Conservation (phyloP, 2,888 invertebrate genomes). For the Zaprionus obscuricornis region DNA sequence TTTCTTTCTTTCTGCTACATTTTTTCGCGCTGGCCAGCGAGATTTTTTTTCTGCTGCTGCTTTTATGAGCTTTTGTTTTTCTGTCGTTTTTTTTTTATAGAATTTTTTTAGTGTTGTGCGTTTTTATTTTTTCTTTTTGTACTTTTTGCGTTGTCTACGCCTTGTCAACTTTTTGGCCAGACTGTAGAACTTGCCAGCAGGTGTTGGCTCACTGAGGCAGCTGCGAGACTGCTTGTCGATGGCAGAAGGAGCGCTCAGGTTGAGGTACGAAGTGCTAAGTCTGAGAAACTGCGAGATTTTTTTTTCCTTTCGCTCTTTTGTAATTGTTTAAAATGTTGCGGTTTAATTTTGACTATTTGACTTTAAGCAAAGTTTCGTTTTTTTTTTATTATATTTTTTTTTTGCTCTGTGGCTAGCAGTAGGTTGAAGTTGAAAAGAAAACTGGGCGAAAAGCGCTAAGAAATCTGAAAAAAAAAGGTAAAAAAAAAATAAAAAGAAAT, state of each 20-base stretch:
- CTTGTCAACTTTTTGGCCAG: constrained; percentile 69
- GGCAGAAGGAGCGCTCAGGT: neutral
- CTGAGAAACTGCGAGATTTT: constrained; percentile 26
- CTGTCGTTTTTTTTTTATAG: constrained; percentile 19
- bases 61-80: constrained; percentile 53
- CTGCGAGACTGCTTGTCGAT: too few species aligned
- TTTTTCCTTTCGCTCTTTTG: constrained; percentile 5
- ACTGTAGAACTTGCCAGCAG: constrained; percentile 51
- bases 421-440: too few species aligned
- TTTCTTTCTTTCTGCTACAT: constrained; percentile 16
- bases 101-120: too few species aligned
- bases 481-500: too few species aligned
- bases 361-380: constrained; percentile 28
- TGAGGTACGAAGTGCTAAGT: constrained; percentile 9
- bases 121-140: constrained; percentile 22
- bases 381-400: too few species aligned
- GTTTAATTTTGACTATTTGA: constrained; percentile 28
- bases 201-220: too few species aligned
- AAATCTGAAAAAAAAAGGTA: too few species aligned
- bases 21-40: constrained; percentile 32
- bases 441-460: too few species aligned
- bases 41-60: too few species aligned
- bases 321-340: constrained; percentile 38
- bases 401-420: too few species aligned
- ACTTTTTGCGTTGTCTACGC: constrained; percentile 57